Conservation (phyloP, 2,797 vertebrate genomes). For the Alectoris magna region DNA sequence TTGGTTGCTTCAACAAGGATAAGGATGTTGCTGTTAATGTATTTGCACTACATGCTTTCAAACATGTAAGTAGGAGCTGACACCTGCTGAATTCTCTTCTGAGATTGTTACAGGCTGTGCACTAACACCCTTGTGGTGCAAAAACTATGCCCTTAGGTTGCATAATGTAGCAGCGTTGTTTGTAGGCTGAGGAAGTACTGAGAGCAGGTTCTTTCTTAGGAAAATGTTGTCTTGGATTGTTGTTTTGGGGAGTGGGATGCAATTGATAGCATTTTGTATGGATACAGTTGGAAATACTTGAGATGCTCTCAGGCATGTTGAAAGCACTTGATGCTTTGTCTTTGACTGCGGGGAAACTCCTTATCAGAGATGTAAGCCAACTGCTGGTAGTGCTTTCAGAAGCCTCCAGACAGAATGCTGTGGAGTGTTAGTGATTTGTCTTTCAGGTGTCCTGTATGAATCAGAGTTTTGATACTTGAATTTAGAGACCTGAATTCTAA, state of each 20-base stretch:
- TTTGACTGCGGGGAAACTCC: not conserved
- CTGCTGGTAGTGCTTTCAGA: not conserved
- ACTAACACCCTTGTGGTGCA: not conserved
- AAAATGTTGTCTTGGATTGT: not conserved
- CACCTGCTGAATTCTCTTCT: not conserved
- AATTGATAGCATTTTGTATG: not conserved
- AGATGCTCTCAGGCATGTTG: accelerated
- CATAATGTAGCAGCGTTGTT: not conserved
- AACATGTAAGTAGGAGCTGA: not conserved
- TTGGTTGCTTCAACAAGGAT: not conserved
- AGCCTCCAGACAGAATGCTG: not conserved
- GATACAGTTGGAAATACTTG: too few relatives aligned
- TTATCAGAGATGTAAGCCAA: not conserved
- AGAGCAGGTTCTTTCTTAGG: not conserved
- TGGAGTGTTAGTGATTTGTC: not conserved
- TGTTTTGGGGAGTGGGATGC: not conserved
- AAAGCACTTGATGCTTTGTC: not conserved
- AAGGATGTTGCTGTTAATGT: not conserved
- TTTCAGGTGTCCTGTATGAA: not conserved
- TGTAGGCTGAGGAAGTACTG: not conserved
- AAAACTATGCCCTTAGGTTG: not conserved
- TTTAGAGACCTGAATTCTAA: too few relatives aligned
- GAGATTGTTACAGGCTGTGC: not conserved
- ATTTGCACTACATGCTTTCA: not conserved
- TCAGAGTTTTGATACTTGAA: not conserved